Base-by-base conservation (phyloP, 2,113 vertebrate genomes). In the Sylvilagus bachmani region DNA sequence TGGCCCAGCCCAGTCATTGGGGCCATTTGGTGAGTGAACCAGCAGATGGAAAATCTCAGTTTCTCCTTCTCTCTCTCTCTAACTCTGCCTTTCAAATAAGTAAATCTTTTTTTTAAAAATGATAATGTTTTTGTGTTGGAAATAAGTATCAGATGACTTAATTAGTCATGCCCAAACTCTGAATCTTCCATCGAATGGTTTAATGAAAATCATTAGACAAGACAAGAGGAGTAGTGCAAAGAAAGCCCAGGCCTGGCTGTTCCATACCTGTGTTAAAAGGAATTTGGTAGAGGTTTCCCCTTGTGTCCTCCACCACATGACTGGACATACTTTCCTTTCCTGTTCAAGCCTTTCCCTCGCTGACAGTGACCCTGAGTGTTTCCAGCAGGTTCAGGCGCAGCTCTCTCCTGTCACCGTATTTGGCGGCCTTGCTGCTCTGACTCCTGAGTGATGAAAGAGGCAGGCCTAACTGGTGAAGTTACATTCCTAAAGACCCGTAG, bases 391-490 rank as follows among this genome's bases (percentile, higher is more conserved):
- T 90, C 95, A 61, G 31, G 6, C 38, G 89, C 36, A 91, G n/a
- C 64, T 38, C 66, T 82, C 89, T 70, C 24, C 70, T 67, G 44
- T 86, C 89, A 92, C 71, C 55, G 24, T 88, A 74, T 66, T 90
- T 96, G 86, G 62, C 77, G 53, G 82, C 84, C 91, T 83, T 84
- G 74, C 62, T 80, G 80, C 55, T 74, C 77, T 81, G 16, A 86
- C 51, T 95, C 77, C 86, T 70, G 16, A 91, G 21, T 96, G 80
- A 94, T 96, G 93, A 88, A 92, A 95, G 88, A 90, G 75, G 93
- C 92, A 94, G 92, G 95, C 89, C 73, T 86, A 94, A 95, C 97
- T 97, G 96, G 89, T 92, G 95, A 96, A 95, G 94, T 97, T 51
- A 44, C 95, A 96, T 94, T 97, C 94, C 96, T 95, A 17, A 78